Evolutionary conservation across 2,797 vertebrate genomes (phyloP).

Genomic region (Hyperoplus lanceolatus): DNA sequence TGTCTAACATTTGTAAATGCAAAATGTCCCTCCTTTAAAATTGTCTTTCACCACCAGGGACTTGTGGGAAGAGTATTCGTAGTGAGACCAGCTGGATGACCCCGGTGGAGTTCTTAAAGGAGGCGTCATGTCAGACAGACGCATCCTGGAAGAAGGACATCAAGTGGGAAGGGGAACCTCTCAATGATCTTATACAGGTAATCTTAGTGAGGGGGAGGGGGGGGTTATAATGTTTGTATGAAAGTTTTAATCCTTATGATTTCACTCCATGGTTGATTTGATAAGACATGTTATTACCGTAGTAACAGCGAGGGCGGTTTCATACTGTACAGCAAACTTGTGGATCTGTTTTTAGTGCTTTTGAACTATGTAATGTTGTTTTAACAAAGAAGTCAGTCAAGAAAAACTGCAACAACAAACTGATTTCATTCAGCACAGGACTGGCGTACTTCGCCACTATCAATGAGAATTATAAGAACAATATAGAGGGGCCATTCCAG

Average conservation of each 20-base stretch:
- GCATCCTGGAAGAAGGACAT: slow-evolving; percentile 77
- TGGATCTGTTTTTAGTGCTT: background rate
- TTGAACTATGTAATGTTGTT: background rate
- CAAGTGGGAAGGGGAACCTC: slow-evolving; percentile 61
- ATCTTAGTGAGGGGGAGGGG: background rate
- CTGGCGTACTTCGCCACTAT: too few species aligned
- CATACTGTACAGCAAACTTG: background rate
- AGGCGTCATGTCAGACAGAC: background rate
- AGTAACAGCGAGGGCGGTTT: background rate
- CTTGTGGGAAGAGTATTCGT: slow-evolving; percentile 76
- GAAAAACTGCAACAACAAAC: background rate
- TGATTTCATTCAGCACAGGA: too few species aligned
- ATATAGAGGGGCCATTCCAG: too few species aligned
- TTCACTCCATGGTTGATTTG: background rate
- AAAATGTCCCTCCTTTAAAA: background rate
- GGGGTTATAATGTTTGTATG: background rate
- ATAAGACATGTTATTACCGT: too few species aligned
- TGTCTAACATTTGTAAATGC: background rate
- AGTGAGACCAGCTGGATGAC: slow-evolving; percentile 79
- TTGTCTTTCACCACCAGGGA: slow-evolving; percentile 51
- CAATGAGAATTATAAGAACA: too few species aligned
- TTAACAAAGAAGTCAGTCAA: background rate
- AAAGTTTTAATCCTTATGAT: background rate
- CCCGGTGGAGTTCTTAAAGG: slow-evolving; percentile 70
- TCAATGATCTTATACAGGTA: slow-evolving; percentile 74